Conservation (phyloP, 2,888 invertebrate species). For the Schizotus pectinicornis region DNA sequence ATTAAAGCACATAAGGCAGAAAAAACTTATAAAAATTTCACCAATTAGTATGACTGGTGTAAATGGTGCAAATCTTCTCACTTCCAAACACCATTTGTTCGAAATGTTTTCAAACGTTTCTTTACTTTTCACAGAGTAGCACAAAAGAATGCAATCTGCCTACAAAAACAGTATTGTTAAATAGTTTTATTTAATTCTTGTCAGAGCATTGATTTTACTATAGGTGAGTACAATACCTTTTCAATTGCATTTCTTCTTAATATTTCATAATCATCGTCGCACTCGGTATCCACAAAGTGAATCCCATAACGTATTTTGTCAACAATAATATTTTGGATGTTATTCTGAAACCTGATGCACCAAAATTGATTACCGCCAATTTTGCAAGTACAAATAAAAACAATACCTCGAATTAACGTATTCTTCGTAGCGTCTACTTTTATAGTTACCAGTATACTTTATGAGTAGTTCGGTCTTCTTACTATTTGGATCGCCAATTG, state of each 20-base stretch:
- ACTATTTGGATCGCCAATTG: conserved; percentile 40
- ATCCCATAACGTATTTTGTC: conserved; percentile 38
- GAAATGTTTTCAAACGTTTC: conserved; percentile 35
- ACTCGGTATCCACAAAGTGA: conserved; percentile 40
- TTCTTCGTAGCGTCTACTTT: conserved; percentile 7
- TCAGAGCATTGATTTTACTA: too few species aligned
- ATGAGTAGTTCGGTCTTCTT: conserved; percentile 40
- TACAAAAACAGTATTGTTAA: conserved; percentile 30
- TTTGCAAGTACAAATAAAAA: conserved; percentile 2
- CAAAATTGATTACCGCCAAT: background rate
- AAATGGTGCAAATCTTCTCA: conserved; percentile 33
- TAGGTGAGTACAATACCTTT: conserved; percentile 24
- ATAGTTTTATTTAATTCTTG: too few species aligned
- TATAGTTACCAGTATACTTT: conserved; percentile 36
- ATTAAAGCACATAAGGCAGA: too few species aligned
- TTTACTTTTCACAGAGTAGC: conserved; percentile 38
- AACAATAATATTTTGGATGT: conserved; percentile 40
- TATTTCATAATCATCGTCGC: conserved; percentile 38
- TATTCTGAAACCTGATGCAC: conserved; percentile 37
- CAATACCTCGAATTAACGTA: conserved; percentile 10
- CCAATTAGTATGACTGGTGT: conserved; percentile 41
- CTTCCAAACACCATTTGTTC: conserved; percentile 43
- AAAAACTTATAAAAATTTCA: conserved; percentile 18
- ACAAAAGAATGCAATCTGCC: conserved; percentile 43
- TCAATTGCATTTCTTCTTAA: conserved; percentile 34